Conservation (phyloP, 2,113 vertebrate species). For the Paramisgurnus dabryanus region DNA sequence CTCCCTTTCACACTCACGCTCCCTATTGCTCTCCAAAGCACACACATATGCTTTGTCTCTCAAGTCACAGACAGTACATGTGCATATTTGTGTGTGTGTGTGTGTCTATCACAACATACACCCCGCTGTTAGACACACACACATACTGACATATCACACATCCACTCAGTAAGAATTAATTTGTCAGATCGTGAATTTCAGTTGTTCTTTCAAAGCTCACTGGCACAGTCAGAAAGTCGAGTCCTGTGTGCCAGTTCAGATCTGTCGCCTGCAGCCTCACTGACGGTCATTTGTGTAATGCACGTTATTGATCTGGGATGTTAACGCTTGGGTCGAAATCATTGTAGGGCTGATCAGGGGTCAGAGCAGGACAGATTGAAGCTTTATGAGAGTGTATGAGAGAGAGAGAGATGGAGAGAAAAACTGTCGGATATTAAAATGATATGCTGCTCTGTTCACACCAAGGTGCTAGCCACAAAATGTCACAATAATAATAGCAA, state of each 20-base stretch:
- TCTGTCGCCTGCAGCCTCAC: conserved; percentile 20
- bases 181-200: conserved; percentile 17
- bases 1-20: not conserved
- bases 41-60: conserved; percentile 2
- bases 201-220: conserved; percentile 10
- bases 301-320: conserved; percentile 32
- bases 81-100: not conserved
- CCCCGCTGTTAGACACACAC: not conserved
- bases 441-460: conserved; percentile 17
- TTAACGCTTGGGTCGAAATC: conserved; percentile 4
- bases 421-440: conserved; percentile 27
- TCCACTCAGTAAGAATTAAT: conserved; percentile 21
- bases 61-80: not conserved
- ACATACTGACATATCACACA: conserved; percentile 9
- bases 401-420: not conserved
- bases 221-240: not conserved
- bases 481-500: conserved; percentile 1
- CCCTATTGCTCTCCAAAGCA: not conserved
- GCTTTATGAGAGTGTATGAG: conserved; percentile 25
- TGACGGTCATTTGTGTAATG: conserved; percentile 30
- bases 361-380: conserved; percentile 40
- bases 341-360: conserved; percentile 21
- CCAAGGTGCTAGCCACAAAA: not conserved
- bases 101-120: conserved; percentile 17
- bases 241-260: conserved; percentile 21